Base-by-base conservation (phyloP, 1,140 invertebrate species). In the Drosophila nebulosa region DNA sequence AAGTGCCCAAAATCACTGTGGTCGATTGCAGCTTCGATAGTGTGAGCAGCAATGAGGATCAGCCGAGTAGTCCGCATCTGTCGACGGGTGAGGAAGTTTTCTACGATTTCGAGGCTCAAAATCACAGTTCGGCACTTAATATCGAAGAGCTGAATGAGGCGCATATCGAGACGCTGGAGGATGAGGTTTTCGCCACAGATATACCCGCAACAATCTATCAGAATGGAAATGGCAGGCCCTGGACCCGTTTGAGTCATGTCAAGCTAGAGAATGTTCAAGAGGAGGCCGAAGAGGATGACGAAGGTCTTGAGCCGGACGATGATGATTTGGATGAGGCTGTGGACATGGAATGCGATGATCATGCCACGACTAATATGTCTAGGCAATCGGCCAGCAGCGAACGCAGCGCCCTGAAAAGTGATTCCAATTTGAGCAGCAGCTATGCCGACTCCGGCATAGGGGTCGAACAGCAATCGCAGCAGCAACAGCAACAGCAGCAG, bases 391-490 rank as follows among this genome's bases (percentile, higher is more conserved):
- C 79, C 5, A 83, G 77, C 65, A 86, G 78, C 42, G 71, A 85
- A 16, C 70, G 81, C 30, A 83, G 74, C 57, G 73, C 84, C n/a
- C 66, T 84, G 14, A 90, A 80, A 62, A 90, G 81, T 21, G 89
- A 90, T 72, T 91, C 86, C 64, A 90, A 91, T 71, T 68, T 90
- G 58, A 91, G 90, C 62, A 86, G 71, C 52, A 90, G 90, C 64
- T 90, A 79, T 46, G 84, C 90, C 42, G 90, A 91, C 59, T 91
- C 90, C 32, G 90, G 90, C 55, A 91, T 91, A 21, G 84, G 84
- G 26, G 70, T 74, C 12, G 61, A 69, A 63, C 69, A 60, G 18
- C 18, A 70, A 53, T 26, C 21, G 21, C 53, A 57, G 58, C 62
- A 52, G 36, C 42, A 59, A 18, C 62, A 52, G 36, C 42, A 59